Evolutionary conservation across 2,797 vertebrate genomes (phyloP).

Genomic region (Microhierax caerulescens): DNA sequence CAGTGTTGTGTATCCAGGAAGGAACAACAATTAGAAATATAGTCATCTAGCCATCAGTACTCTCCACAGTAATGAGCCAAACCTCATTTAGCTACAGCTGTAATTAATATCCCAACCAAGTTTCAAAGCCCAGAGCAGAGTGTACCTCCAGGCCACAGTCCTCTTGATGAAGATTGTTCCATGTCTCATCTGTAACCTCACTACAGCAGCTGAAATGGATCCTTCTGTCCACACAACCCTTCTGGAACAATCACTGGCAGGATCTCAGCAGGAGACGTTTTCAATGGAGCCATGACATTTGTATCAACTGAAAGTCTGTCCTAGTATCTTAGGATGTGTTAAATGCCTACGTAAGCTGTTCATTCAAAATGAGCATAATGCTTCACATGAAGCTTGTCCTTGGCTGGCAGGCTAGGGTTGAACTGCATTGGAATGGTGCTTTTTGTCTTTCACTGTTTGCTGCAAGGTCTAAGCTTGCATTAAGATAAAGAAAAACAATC

Average conservation of each 20-base stretch:
- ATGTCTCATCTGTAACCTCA: neutral
- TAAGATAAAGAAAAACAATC: neutral
- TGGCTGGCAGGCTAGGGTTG: neutral
- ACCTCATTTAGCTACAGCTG: constrained; percentile 17
- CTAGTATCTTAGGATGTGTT: neutral
- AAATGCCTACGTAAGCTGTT: neutral
- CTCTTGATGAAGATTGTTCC: neutral
- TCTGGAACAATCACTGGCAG: neutral
- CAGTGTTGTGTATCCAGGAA: neutral
- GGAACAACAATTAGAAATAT: constrained; percentile 29
- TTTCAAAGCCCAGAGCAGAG: constrained; percentile 20
- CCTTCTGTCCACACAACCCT: neutral
- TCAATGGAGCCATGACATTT: neutral
- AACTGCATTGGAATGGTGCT: neutral
- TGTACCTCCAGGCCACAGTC: constrained; percentile 11
- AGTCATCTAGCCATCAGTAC: constrained; percentile 18
- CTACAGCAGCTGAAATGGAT: neutral
- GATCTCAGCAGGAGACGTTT: neutral
- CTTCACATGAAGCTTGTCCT: neutral
- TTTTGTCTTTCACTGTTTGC: neutral
- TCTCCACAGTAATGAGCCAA: neutral
- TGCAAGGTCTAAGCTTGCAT: neutral
- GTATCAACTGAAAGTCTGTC: neutral
- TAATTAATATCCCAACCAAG: constrained; percentile 30
- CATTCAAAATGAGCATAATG: neutral